Evolutionary conservation across 2,797 vertebrate genomes (phyloP).

Genomic region (Paratrypauchen microcephalus): DNA sequence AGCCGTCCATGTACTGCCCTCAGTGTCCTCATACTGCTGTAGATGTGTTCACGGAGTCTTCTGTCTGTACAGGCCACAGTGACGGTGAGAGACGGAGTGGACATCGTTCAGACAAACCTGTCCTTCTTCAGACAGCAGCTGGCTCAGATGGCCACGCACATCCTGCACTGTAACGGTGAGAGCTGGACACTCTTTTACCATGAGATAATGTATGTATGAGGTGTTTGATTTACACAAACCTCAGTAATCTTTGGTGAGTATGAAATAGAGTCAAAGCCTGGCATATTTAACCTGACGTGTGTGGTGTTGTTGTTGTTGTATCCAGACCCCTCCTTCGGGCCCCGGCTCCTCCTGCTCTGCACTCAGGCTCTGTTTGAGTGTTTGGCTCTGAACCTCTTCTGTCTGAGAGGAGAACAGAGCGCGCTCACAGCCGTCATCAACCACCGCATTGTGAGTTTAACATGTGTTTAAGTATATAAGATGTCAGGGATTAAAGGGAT

Average conservation of each 20-base stretch:
- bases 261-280: background rate
- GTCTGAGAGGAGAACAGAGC: slow-evolving; percentile 86
- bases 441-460: slow-evolving; percentile 82
- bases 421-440: slow-evolving; percentile 90
- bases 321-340: slow-evolving; percentile 87
- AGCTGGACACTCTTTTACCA: too few species aligned
- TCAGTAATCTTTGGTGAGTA: too few species aligned
- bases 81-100: slow-evolving; percentile 83
- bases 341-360: slow-evolving; percentile 85
- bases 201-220: too few species aligned
- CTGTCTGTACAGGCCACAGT: slow-evolving; percentile 77
- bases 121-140: slow-evolving; percentile 90
- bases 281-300: background rate
- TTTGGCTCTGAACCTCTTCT: slow-evolving; percentile 90
- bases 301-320: background rate
- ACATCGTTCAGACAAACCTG: slow-evolving; percentile 87
- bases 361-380: slow-evolving; percentile 92
- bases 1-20: slow-evolving; percentile 59
- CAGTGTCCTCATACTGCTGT: slow-evolving; percentile 57
- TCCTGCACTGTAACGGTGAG: slow-evolving; percentile 83
- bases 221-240: too few species aligned
- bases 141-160: slow-evolving; percentile 84
- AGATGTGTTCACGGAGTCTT: background rate
- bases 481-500: too few species aligned
- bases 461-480: slow-evolving; percentile 48